Conservation (phyloP, 2,797 vertebrate species). For the Myripristis murdjan region DNA sequence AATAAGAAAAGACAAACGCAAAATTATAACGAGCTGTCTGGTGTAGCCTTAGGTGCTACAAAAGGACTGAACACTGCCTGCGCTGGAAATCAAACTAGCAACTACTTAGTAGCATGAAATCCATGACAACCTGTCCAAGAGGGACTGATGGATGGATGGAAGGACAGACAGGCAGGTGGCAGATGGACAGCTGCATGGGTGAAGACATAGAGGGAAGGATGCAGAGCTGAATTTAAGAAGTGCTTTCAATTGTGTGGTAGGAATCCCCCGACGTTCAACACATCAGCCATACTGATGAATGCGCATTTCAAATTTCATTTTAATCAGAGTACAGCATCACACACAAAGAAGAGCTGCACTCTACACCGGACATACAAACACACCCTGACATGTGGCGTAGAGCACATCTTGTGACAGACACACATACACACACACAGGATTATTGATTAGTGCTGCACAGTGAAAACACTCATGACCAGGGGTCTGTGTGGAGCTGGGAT, state of each 20-base stretch:
- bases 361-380: slow-evolving; percentile 15
- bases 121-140: background rate
- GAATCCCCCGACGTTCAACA: slow-evolving; percentile 38
- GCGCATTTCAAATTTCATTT: slow-evolving; percentile 74
- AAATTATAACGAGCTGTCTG: too few species aligned
- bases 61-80: background rate
- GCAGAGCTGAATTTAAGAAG: slow-evolving; percentile 30
- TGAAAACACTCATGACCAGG: slow-evolving; percentile 7
- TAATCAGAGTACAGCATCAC: slow-evolving; percentile 61
- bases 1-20: too few species aligned
- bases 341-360: slow-evolving; percentile 41
- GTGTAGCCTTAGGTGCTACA: too few species aligned
- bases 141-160: slow-evolving; percentile 7
- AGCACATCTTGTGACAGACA: background rate
- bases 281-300: slow-evolving; percentile 71
- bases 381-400: slow-evolving; percentile 18
- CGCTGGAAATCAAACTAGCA: slow-evolving; percentile 1
- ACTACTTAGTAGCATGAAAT: background rate
- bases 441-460: slow-evolving; percentile 38
- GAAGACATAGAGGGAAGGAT: slow-evolving; percentile 11
- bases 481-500: slow-evolving; percentile 1
- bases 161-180: background rate
- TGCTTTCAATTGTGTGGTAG: slow-evolving; percentile 26
- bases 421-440: slow-evolving; percentile 5
- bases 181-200: background rate